Base-by-base conservation (phyloP, 2,888 invertebrate species). In the Chaetogeoica ovagalla region DNA sequence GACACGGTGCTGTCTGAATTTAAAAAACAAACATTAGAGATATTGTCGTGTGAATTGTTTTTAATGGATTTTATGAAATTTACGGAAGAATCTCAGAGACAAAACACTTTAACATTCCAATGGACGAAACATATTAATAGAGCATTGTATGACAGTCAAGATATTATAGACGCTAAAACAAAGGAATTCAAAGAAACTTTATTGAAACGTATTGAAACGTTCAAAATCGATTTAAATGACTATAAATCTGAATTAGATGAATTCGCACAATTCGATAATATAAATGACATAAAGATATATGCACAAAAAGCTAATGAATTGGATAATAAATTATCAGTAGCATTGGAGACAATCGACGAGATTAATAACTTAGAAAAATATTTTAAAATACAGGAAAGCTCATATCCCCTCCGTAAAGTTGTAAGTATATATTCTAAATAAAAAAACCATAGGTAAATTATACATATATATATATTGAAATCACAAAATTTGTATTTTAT, bases 321-420 rank as follows among this genome's bases (percentile, higher is more conserved):
- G 52, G 94, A 96, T 85, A 89, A 86, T 85, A 90, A 91, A 85
- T 88, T 96, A 82, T 87, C 91, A 63, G 86, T 88, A 7, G 97
- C 96, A 4, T 90, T 95, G 86, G 89, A 90, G 63, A 91, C 89
- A 82, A 95, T 97, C 82, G 94, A 96, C 84, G 90, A 91, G 82
- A 96, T 98, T 84, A 98, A 98, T 86, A 92, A 92, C 85, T 97
- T 98, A 86, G 98, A 98, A 86, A 88, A 90, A 48, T 90, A 96
- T 21, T 97, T 93, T 85, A 94, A 93, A 13, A 96, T 94, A 91
- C 93, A 95, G 84, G 86, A 92, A 15, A 95, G 97, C 0, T 92
- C 93, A 84, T 98, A 97, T 88, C 95, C 96, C 0, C 89, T 93
- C 82, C 89, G 97, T 82, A 75, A 75, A 75, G n/a, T 39, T 1